Evolutionary conservation across 2,797 vertebrate genomes (phyloP), one percentile per base, ranked within the genome.

Genomic region (Sebastes trivittatus): DNA sequence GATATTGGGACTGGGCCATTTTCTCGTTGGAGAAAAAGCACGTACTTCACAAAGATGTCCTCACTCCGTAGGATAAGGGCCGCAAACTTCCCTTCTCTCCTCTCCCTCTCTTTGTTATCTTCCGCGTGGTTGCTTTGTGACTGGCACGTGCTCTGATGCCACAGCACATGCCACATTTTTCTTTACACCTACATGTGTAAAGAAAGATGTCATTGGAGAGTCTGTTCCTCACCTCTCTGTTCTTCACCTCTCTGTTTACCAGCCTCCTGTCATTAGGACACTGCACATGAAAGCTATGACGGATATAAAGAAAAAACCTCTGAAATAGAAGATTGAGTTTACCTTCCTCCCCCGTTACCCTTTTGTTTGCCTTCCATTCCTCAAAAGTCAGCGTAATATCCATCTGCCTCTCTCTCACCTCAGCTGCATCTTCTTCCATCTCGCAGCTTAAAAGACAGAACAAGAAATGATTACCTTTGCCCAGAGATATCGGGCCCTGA

Each of bases 401-500:
- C 89, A 84, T 84, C 87, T 88, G 87, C 65, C 85, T 85, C 78
- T 77, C 86, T 75, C 79, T 83, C 80, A 92, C 85, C 89, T 92
- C 90, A 80, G 80, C 89, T 80, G 82, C 88, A 86, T 82, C 86
- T 87, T 72, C 85, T 69, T 89, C 87, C 80, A 72, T 87, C 89
- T 87, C 84, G 59, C 77, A 72, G 75, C 84, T 87, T 91, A 82
- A 91, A 92, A 93, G 87, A 92, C 93, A 93, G 92, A 95, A 85
- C 81, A 93, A 91, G 86, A 91, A 94, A 89, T 95, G 94, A 96
- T 95, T 95, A 91, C 95, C 95, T 95, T 95, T 94, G 92, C 92
- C 93, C 90, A 88, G 89, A 95, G 90, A 96, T 95, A 96, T 95
- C 93, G 87, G 91, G 88, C 94, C 90, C 94, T 85, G 89, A 88